phyloP scores from a whole-genome alignment of 1,140 invertebrate genomes.

The Pseudomyrmex concolor region DNA sequence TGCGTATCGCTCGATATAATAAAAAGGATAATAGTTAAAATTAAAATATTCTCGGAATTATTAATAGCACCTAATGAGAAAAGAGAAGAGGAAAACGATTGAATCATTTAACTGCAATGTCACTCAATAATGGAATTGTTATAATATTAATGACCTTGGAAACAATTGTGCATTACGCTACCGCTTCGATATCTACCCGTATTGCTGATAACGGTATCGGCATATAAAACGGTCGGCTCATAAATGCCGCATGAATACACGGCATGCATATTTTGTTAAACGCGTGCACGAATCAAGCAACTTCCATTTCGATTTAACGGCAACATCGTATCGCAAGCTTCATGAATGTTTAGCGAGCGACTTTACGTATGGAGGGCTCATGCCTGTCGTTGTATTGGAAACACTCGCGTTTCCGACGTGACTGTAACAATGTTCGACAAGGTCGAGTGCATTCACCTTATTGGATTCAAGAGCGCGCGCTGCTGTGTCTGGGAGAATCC shows the following conservation, averaged over 20 bases:
- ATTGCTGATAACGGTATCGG: constrained; percentile 38
- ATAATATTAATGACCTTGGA: constrained; percentile 42
- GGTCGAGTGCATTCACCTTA: constrained; percentile 40
- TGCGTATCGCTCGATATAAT: not conserved
- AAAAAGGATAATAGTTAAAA: not conserved
- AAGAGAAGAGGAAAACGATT: not conserved
- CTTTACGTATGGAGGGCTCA: not conserved
- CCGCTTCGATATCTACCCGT: constrained; percentile 27
- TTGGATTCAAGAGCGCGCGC: constrained; percentile 20
- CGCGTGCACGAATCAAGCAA: constrained; percentile 9
- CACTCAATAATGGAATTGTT: constrained; percentile 44
- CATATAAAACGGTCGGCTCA: constrained; percentile 16
- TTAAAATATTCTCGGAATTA: constrained; percentile 35
- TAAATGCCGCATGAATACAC: constrained; percentile 33
- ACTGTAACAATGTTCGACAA: constrained; percentile 31
- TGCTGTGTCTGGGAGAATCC: constrained; percentile 19
- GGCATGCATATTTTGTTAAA: constrained; percentile 30
- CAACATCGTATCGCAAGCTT: not conserved
- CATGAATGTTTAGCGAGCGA: constrained; percentile 44
- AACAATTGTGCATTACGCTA: constrained; percentile 38
- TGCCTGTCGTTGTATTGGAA: not conserved
- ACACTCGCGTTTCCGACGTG: constrained; percentile 24
- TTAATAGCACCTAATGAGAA: not conserved
- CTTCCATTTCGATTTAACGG: constrained; percentile 21
- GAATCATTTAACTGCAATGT: constrained; percentile 24